Evolutionary conservation across 2,113 vertebrate genomes (phyloP), one percentile per base, ranked within the genome.

Genomic region (Naja naja): DNA sequence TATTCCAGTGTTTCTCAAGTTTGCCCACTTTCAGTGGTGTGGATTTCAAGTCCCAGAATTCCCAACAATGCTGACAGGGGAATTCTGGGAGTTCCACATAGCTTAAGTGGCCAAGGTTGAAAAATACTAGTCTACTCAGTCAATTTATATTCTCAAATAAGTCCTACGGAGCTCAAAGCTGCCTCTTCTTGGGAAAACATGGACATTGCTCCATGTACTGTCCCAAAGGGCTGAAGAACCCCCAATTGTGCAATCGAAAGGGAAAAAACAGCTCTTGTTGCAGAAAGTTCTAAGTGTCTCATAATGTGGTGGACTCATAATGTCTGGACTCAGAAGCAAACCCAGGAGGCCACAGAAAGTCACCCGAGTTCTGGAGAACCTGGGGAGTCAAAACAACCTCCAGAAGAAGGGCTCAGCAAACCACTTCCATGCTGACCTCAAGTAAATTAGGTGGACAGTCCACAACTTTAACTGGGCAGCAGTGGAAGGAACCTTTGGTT

Each of bases 21-120:
- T 69, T 1, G 0, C 1, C 30, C 0, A 0, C 11, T 64, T 64
- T n/a, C 4, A 64, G 60, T 3, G 4, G 30, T 16, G 12, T 16
- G 12, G 30, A 69, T 5, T 69, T 34, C 64, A 69, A 34, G 12
- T n/a, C 12, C 64, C 12, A 69, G 30, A 69, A 69, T 69, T 69
- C 30, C 4, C 27, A 9, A 60, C n/a, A 30, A 69, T 0, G 12
- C 1, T 69, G n/a, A 12, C 64, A 2, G 4, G 5, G 64, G 30
- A 69, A n/a, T 69, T 34, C 30, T 69, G 64, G 30, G 12, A 69
- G 11, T 4, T n/a, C 12, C 60, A 69, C 27, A n/a, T 30, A 69
- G 60, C 12, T 69, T n/a, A 69, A 16, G 12, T 69, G 60, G 60
- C 60, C 60, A n/a, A n/a, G 12, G 12, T n/a, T 69, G 60, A 69